Evolutionary conservation across 2,113 vertebrate genomes (phyloP).

Genomic region (Pachycephala philippinensis): DNA sequence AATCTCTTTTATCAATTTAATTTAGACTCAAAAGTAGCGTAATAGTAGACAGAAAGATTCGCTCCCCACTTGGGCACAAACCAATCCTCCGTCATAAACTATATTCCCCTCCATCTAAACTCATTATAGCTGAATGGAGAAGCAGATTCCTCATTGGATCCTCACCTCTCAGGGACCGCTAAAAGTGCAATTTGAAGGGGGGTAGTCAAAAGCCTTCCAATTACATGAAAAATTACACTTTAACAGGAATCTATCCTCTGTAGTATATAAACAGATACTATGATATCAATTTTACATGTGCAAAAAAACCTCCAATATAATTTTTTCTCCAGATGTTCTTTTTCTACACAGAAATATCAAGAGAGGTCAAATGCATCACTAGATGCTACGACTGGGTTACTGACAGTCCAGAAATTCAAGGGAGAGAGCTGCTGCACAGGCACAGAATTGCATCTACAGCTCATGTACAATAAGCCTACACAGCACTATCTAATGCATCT

Average conservation of each 20-base stretch:
- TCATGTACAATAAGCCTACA: background rate
- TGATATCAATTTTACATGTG: background rate
- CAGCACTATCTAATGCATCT: background rate
- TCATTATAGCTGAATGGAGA: background rate
- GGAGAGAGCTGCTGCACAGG: background rate
- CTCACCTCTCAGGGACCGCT: background rate
- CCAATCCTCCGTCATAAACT: background rate
- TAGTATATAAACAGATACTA: background rate
- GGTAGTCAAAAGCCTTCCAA: background rate
- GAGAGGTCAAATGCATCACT: background rate
- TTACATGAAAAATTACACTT: background rate
- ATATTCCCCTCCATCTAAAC: background rate
- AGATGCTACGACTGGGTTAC: background rate
- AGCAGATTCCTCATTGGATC: background rate
- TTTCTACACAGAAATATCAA: background rate
- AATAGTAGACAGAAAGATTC: background rate
- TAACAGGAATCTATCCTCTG: background rate
- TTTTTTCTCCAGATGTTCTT: background rate
- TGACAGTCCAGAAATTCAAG: background rate
- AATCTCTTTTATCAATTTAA: background rate
- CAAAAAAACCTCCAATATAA: background rate
- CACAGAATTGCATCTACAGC: background rate
- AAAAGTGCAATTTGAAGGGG: background rate
- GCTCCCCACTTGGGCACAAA: background rate
- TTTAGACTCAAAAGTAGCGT: background rate